Evolutionary conservation across 2,888 invertebrate species (phyloP).

Genomic region (Cephus pygmeus): DNA sequence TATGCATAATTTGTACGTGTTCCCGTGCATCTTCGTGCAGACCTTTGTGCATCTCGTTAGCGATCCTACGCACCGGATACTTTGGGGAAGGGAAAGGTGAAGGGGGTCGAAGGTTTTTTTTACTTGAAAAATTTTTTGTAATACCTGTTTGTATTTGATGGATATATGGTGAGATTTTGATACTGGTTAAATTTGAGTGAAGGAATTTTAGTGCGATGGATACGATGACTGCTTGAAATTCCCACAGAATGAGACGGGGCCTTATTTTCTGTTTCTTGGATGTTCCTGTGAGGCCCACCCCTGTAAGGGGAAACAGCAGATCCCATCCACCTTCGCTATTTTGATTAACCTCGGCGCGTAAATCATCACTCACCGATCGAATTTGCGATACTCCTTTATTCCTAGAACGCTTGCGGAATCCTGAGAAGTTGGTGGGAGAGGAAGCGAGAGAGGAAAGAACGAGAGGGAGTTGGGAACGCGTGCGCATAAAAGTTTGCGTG

Average conservation of each 20-base stretch:
- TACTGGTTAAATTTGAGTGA: neutral
- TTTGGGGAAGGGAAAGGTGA: neutral
- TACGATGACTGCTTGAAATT: neutral
- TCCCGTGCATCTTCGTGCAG: neutral
- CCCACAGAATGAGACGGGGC: neutral
- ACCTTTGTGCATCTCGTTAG: conserved; percentile 2
- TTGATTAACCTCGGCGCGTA: conserved; percentile 25
- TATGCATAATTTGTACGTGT: neutral
- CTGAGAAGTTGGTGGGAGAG: conserved; percentile 2
- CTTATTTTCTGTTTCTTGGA: neutral
- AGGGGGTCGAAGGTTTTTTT: conserved; percentile 1
- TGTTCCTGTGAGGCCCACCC: neutral
- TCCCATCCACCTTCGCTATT: neutral
- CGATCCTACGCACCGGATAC: neutral
- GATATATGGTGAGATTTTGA: neutral
- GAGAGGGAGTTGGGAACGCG: conserved; percentile 2
- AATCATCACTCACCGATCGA: conserved; percentile 54
- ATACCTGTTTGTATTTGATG: neutral
- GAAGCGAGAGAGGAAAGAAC: neutral
- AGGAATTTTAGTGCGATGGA: neutral
- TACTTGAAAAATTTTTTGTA: neutral
- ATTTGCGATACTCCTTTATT: conserved; percentile 48
- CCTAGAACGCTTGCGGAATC: conserved; percentile 44
- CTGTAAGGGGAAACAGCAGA: neutral
- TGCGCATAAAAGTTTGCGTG: conserved; percentile 4